Percentiles rank a stretch among this genome's conserved stretches.
Evolutionary conservation across 2,113 vertebrate species (phyloP).

Genomic region (Anser brachyrhynchus): DNA sequence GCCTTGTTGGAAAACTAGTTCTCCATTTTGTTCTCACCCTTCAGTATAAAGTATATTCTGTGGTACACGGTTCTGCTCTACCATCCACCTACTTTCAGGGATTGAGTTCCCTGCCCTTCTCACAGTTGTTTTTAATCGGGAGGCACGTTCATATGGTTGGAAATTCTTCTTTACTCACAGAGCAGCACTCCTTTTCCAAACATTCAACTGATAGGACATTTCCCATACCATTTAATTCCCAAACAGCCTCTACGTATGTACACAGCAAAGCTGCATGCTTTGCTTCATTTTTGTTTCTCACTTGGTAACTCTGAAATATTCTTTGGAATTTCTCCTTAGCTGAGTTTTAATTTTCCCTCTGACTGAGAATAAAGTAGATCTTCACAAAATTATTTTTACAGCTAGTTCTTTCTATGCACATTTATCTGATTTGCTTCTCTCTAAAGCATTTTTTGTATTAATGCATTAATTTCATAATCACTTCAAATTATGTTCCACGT

Average conservation of each 20-base stretch:
- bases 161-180: background rate
- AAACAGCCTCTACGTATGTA: background rate
- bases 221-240: background rate
- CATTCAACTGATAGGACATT: background rate
- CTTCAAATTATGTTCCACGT: slow-evolving; percentile 51
- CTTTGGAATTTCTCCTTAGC: slow-evolving; percentile 6
- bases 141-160: rapidly evolving
- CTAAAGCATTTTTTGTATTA: slow-evolving; percentile 50
- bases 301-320: background rate
- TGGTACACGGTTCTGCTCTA: background rate
- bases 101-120: background rate
- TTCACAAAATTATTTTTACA: slow-evolving; percentile 40
- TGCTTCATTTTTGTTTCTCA: background rate
- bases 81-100: background rate
- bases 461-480: slow-evolving; percentile 64
- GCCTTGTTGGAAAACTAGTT: background rate
- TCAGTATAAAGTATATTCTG: background rate
- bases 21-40: background rate
- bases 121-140: background rate
- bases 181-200: background rate
- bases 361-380: slow-evolving; percentile 24
- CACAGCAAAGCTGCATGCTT: background rate
- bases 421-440: slow-evolving; percentile 65
- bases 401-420: slow-evolving; percentile 33
- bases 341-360: slow-evolving; percentile 13